A percentile compares a stretch with the other conserved stretches of the same genome.
Evolutionary conservation across 1,140 invertebrate species (phyloP).

Genomic region (Cydia strobilella): DNA sequence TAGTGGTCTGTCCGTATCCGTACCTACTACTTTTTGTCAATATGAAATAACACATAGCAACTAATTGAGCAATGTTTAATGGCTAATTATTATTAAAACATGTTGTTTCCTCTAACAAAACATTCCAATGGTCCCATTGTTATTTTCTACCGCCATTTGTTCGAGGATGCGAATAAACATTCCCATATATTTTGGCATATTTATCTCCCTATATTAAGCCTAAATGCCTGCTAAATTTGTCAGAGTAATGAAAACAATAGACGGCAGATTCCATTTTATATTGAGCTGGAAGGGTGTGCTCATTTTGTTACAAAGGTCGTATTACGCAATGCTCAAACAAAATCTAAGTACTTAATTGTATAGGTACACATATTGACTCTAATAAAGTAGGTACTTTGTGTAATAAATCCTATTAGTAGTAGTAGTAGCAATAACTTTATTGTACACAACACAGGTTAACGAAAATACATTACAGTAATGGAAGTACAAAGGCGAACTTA

Average conservation of each 20-base stretch:
- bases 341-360: background rate
- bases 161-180: background rate
- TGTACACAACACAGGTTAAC: too few species aligned
- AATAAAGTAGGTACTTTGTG: background rate
- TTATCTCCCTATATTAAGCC: conserved; percentile 30
- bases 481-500: too few species aligned
- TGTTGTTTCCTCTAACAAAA: background rate
- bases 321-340: conserved; percentile 1
- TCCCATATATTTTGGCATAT: conserved; percentile 24
- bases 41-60: background rate
- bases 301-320: background rate
- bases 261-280: conserved; percentile 8
- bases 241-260: conserved; percentile 27
- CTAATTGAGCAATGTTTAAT: background rate
- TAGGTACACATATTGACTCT: background rate
- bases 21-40: background rate
- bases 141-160: background rate
- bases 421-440: too few species aligned
- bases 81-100: background rate
- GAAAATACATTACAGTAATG: too few species aligned
- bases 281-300: background rate
- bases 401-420: background rate
- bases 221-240: conserved; percentile 21
- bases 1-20: too few species aligned
- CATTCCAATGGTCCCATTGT: background rate